A percentile compares a stretch with the other conserved stretches of the same genome.
phyloP scores from a whole-genome alignment of 2,888 invertebrate genomes.

The Meliscaeva auricollis region DNA sequence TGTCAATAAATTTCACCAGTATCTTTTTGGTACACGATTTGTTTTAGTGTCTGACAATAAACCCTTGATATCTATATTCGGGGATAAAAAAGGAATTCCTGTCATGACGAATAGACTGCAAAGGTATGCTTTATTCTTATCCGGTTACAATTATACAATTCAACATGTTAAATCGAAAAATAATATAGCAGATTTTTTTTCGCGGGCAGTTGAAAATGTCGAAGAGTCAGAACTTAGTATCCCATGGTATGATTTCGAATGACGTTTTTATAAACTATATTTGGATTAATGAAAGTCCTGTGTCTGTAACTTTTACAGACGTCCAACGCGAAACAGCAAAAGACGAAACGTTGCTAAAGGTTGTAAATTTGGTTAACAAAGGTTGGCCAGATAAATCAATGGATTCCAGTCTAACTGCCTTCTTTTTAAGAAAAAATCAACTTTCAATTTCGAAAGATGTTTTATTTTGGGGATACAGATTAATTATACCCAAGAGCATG shows the following conservation, averaged over 20 bases:
- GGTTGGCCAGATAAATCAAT: slow-evolving; percentile 1
- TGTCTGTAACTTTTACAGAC: slow-evolving; percentile 6
- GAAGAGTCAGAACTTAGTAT: slow-evolving; percentile 3
- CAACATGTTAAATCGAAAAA: neutral
- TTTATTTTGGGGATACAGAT: slow-evolving; percentile 25
- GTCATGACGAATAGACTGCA: slow-evolving; percentile 6
- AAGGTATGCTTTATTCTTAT: neutral
- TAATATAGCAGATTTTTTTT: neutral
- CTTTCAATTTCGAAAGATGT: neutral
- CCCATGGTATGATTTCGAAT: neutral
- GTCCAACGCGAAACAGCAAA: slow-evolving; percentile 4
- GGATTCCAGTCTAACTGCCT: neutral
- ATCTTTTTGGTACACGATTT: neutral
- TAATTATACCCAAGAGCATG: neutral
- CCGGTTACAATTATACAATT: neutral
- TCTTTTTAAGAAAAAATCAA: slow-evolving; percentile 1
- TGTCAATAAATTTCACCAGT: slow-evolving; percentile 12
- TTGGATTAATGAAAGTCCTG: neutral
- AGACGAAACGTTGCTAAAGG: neutral
- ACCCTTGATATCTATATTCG: neutral
- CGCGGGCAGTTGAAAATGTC: neutral
- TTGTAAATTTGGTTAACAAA: neutral
- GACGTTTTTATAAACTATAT: slow-evolving; percentile 7
- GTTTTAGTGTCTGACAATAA: neutral
- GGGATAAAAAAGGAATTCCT: slow-evolving; percentile 1